Evolutionary conservation across 2,113 vertebrate genomes (phyloP).

Genomic region (Pongo abelii): DNA sequence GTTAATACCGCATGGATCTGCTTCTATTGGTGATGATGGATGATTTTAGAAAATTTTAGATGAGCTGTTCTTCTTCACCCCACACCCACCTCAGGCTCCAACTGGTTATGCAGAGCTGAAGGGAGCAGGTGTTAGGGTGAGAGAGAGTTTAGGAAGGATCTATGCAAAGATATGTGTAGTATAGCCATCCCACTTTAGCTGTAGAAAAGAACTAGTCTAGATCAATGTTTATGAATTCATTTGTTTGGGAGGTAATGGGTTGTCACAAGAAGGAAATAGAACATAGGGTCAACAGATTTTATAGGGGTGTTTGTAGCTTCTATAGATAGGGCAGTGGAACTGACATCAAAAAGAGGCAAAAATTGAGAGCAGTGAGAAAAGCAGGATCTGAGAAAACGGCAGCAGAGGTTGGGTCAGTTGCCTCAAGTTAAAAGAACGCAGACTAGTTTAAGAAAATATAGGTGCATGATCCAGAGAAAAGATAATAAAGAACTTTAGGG

Average conservation of each 20-base stretch:
- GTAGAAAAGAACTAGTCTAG: background rate
- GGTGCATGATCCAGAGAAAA: background rate
- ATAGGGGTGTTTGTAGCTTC: background rate
- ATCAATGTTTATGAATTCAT: background rate
- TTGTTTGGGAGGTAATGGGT: background rate
- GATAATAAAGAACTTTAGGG: background rate
- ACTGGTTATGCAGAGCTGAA: background rate
- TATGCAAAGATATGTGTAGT: background rate
- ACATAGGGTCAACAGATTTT: background rate
- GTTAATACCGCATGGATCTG: background rate
- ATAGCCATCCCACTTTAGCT: background rate
- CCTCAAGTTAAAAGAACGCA: background rate
- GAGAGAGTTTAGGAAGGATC: no score
- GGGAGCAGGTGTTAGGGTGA: background rate
- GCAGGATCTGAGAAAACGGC: no score
- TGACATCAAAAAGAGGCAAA: background rate
- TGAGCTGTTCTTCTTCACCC: background rate
- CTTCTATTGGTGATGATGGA: background rate
- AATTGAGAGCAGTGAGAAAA: background rate
- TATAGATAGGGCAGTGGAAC: no score
- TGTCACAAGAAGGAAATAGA: background rate
- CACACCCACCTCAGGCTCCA: background rate
- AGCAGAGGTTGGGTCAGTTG: background rate
- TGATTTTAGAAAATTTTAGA: background rate
- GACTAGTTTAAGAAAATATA: background rate